Evolutionary conservation across 2,888 invertebrate genomes (phyloP), one percentile per base, ranked within the genome.

Genomic region (Amblyjoppa proteus): DNA sequence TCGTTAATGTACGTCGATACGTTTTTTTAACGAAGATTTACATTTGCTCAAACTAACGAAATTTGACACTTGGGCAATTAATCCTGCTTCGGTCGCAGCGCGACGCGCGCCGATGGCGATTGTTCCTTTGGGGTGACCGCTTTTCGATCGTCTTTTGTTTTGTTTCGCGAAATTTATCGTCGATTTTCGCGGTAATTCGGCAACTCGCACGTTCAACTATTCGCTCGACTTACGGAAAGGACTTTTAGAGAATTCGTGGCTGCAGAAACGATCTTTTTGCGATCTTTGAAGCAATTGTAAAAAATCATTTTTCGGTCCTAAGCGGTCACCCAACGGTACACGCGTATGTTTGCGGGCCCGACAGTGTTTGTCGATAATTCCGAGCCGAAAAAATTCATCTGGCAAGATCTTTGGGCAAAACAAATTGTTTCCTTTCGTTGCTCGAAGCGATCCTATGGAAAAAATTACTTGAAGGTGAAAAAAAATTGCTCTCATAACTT

Each of bases 271-370:
- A 34, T 31, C 7, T 6, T 20, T 20, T 7, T 20, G 25, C 4
- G 6, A 28, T 2, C 20, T 64, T 0, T 11, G 6, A 16, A 0
- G 28, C 5, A 7, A 20, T 61, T 45, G n/a, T 9, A 2, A 3
- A 61, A 61, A 45, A 2, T 45, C 0, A 13, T 13, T 1, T 11
- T 11, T 2, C 1, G 38, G 20, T 25, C 28, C 16, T n/a, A 16
- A 6, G 38, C 31, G 74, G 64, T 64, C 74, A 75, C 16, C 31
- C 74, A 75, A n/a, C 41, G 64, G 64, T 13, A 75, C 64, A 49
- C 1, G n/a, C 75, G 49, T 66, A 51, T 34, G 64, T 51, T n/a
- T 20, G 20, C 0, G 2, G 20, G 16, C 28, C 20, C 6, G 4
- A 58, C 11, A 31, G 0, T 31, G 9, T 61, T 45, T 49, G 3